Conservation (phyloP, 2,888 invertebrate species). For the Drosophila mimetica region DNA sequence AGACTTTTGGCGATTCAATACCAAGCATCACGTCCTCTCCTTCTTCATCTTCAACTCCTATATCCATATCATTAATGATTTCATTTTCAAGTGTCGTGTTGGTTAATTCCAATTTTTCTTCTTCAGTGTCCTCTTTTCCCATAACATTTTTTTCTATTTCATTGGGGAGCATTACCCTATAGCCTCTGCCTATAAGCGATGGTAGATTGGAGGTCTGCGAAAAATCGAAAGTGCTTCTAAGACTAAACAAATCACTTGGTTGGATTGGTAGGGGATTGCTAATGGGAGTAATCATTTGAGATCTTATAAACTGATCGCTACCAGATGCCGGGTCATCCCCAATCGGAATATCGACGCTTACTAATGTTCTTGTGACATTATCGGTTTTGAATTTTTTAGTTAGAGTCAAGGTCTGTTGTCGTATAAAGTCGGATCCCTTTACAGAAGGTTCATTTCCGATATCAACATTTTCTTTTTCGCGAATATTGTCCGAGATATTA, state of each 20-base stretch:
- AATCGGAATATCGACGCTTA: conserved; percentile 5
- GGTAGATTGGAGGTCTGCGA: background rate
- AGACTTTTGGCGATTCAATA: background rate
- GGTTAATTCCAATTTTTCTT: background rate
- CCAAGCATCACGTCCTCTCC: background rate
- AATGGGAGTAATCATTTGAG: background rate
- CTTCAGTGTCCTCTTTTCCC: background rate
- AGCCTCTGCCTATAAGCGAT: conserved; percentile 1
- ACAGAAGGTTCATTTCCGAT: background rate
- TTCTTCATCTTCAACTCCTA: background rate
- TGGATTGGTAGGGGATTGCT: too few relatives aligned
- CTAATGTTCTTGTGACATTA: conserved; percentile 37
- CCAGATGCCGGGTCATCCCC: background rate
- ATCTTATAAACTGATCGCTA: conserved; percentile 12
- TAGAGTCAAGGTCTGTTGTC: conserved; percentile 20
- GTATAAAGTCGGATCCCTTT: background rate
- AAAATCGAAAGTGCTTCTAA: background rate
- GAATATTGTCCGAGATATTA: conserved; percentile 19
- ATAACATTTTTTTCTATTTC: background rate
- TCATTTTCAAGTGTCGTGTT: background rate
- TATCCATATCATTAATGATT: background rate
- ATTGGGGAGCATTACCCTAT: conserved; percentile 3
- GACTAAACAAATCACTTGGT: fast-evolving
- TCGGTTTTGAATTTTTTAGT: conserved; percentile 46
- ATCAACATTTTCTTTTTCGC: background rate